A percentile compares a stretch with the other conserved stretches of the same genome.
These are phyloP conservation scores for Nothocercus julius DNA, from an alignment of 2,113 vertebrate species.

Conservation along the genomic window DNA sequence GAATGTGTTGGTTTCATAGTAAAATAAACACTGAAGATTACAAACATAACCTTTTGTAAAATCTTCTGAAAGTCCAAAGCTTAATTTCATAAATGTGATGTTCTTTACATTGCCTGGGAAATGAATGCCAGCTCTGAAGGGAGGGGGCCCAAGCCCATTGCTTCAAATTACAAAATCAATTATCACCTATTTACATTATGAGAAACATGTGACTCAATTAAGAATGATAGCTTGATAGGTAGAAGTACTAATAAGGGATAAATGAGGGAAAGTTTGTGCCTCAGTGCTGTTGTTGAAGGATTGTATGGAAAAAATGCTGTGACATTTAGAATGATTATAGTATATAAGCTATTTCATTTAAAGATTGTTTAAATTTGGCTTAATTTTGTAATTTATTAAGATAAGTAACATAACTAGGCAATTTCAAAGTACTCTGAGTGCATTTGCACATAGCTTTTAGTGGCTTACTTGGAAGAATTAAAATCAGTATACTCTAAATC, in stretches of 20 bases:
- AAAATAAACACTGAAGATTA: constrained; percentile 74
- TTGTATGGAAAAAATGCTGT: neutral
- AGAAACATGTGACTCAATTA: neutral
- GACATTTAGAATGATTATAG: neutral
- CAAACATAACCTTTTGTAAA: constrained; percentile 69
- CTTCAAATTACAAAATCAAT: constrained; percentile 22
- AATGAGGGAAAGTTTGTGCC: neutral
- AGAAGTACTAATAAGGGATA: neutral
- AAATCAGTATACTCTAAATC: neutral
- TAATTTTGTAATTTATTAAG: neutral
- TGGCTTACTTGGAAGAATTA: neutral
- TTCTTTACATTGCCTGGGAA: constrained; percentile 49
- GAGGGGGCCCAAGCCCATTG: neutral
- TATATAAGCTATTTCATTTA: neutral
- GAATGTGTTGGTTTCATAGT: constrained; percentile 73
- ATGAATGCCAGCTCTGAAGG: neutral
- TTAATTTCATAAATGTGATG: constrained; percentile 68
- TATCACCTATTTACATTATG: neutral
- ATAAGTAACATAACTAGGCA: neutral
- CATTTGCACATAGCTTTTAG: neutral
- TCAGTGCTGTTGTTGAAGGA: neutral
- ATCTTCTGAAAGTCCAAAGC: constrained; percentile 34
- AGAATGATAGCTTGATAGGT: neutral
- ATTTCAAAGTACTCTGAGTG: neutral
- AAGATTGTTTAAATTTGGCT: neutral